These are phyloP conservation scores for Lagenorhynchus albirostris DNA, from an alignment of 2,113 vertebrate genomes.

Conservation along the genomic window DNA sequence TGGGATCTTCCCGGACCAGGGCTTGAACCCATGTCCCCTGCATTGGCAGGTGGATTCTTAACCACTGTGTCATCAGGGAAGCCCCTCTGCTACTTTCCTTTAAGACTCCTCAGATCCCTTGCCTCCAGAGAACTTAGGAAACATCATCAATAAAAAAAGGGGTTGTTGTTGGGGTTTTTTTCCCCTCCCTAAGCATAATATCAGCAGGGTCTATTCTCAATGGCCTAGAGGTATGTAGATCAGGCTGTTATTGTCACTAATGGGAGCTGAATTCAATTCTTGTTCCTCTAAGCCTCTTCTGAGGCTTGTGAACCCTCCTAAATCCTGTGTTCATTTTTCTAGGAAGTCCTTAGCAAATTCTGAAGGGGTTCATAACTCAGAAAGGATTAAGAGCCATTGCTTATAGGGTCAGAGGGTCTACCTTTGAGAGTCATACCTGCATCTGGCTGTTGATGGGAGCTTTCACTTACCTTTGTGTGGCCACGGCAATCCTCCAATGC, in stretches of 20 bases:
- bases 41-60: no score
- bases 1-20: no score
- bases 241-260: neutral
- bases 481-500: constrained; percentile 85
- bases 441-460: neutral
- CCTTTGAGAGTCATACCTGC: neutral
- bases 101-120: neutral
- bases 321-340: neutral
- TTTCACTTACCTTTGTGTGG: constrained; percentile 81
- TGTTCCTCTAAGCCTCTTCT: neutral
- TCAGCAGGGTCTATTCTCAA: neutral
- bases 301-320: neutral
- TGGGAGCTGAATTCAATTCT: neutral
- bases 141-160: neutral
- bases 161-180: neutral
- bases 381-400: neutral
- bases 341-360: neutral
- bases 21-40: no score
- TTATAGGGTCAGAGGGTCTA: neutral
- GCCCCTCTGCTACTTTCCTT: neutral
- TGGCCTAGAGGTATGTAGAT: neutral
- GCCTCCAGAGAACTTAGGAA: neutral
- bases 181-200: neutral
- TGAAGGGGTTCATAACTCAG: neutral
- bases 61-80: no score